Base-by-base conservation (phyloP, 2,888 invertebrate genomes). In the Diachrysia chrysitis region DNA sequence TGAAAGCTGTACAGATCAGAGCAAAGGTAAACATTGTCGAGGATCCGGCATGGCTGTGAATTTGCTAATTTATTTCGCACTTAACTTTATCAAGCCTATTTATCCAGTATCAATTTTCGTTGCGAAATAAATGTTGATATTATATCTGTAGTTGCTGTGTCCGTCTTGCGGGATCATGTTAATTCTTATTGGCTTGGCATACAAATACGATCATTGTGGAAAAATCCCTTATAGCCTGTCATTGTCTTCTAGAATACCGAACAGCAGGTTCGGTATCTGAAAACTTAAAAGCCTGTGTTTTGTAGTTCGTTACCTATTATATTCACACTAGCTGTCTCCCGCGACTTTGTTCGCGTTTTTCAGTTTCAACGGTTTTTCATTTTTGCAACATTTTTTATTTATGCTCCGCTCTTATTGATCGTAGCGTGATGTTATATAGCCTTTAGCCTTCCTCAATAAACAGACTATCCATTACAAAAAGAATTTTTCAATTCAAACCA, bases 51-150 rank as follows among this genome's bases (percentile, higher is more conserved):
- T 5, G 42, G 6, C 42, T n/a, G 42, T 42, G n/a, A 42, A n/a
- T 42, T 42, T 42, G 42, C n/a, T 42, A 42, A 42, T 42, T 42
- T 42, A 42, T 42, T n/a, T 42, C n/a, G n/a, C n/a, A 42, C 42
- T 42, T 42, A 42, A n/a, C 37, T 42, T 42, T 42, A n/a, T 42
- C 42, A 42, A 42, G 42, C 42, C 42, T 42, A 42, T 6, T 4
- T n/a, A n/a, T n/a, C 37, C 14, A 37, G 16, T 42, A 42, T 6
- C 6, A 42, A 42, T 42, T 42, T 16, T 42, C 42, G 1, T n/a
- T 42, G n/a, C 42, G n/a, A 42, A 42, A 14, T 42, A n/a, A 42
- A n/a, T 42, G n/a, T 42, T n/a, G 4, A 1, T 2, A 10, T 7
- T 29, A 7, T 5, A 29, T 1, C 42, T 16, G 42, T 42, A 16